Percentiles rank a stretch among this genome's conserved stretches.
phyloP scores from a whole-genome alignment of 2,888 invertebrate genomes.

The Ectropis crepuscularia region DNA sequence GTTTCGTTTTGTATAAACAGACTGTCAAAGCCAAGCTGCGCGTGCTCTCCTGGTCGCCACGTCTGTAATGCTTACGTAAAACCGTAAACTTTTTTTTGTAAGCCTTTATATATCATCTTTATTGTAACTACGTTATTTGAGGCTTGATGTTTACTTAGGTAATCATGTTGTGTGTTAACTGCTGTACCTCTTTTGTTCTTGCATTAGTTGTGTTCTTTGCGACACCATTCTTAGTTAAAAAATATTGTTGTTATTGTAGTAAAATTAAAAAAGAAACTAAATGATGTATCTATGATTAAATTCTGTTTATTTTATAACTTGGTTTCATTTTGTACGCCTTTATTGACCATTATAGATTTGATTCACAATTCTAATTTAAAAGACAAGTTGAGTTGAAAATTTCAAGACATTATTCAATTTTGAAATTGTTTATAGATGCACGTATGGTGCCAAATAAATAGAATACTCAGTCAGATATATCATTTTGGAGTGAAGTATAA shows the following conservation, averaged over 20 bases:
- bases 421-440: too few relatives aligned
- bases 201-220: conserved; percentile 38
- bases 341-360: background rate
- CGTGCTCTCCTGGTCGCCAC: conserved; percentile 8
- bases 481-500: too few relatives aligned
- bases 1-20: conserved; percentile 21
- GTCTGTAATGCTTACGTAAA: background rate
- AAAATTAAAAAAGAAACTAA: conserved; percentile 21
- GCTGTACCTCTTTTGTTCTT: conserved; percentile 31
- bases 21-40: conserved; percentile 28
- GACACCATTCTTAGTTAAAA: conserved; percentile 47
- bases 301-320: conserved; percentile 22
- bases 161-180: conserved; percentile 46
- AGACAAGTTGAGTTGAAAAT: too few relatives aligned
- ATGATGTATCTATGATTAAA: conserved; percentile 17
- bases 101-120: conserved; percentile 37
- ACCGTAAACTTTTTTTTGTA: conserved; percentile 31
- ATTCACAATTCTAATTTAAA: background rate
- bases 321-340: conserved; percentile 18
- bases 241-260: conserved; percentile 23
- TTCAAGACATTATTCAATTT: too few relatives aligned
- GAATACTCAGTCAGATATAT: too few relatives aligned
- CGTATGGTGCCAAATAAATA: too few relatives aligned
- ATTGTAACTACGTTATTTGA: background rate
- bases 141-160: conserved; percentile 8